Evolutionary conservation across 2,113 vertebrate species (phyloP), one percentile per base, ranked within the genome.

Genomic region (Odobenus rosmarus): DNA sequence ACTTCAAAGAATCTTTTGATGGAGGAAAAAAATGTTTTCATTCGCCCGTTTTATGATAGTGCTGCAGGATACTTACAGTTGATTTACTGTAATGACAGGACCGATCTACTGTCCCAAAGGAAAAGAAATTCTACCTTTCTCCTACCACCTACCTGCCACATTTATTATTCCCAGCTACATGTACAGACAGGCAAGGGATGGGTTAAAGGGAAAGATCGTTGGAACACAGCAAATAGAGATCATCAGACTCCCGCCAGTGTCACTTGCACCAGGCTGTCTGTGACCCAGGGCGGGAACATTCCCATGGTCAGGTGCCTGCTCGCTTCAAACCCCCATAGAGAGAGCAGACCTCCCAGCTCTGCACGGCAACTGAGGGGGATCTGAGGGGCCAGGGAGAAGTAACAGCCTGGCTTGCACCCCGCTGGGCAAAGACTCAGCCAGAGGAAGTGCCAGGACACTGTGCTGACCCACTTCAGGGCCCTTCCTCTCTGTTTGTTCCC

Each of bases 401-500:
- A 86, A 74, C 15, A 46, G 84, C 89, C 96, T 98, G 96, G 97
- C 97, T 98, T 69, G 67, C 46, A 96, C 96, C 94, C 92, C 7
- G 3, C 0, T 90, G 92, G 97, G 94, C 97, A 97, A 82, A 90
- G 94, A 88, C 93, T 98, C 94, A 93, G 90, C 92, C 93, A 80
- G 57, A 97, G 96, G 97, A 98, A 98, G 90, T 97, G 96, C 97
- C 97, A 98, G 97, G 93, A 97, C 92, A 95, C 97, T 97, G 96
- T 69, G 46, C 90, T 98, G 98, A 98, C 98, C 98, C 95, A 97
- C 96, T 98, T 98, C 9, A 31, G 77, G 77, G 84, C 81, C 96
- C 95, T 98, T 98, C 98, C 95, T 97, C 96, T 97, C 96, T 39
- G 39, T 98, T 98, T 97, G 97, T 98, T 97, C 96, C 96, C 92